Percentiles rank a stretch among this genome's conserved stretches.
These are phyloP conservation scores for Mirounga angustirostris DNA, from an alignment of 2,113 vertebrate genomes.

Conservation along the genomic window DNA sequence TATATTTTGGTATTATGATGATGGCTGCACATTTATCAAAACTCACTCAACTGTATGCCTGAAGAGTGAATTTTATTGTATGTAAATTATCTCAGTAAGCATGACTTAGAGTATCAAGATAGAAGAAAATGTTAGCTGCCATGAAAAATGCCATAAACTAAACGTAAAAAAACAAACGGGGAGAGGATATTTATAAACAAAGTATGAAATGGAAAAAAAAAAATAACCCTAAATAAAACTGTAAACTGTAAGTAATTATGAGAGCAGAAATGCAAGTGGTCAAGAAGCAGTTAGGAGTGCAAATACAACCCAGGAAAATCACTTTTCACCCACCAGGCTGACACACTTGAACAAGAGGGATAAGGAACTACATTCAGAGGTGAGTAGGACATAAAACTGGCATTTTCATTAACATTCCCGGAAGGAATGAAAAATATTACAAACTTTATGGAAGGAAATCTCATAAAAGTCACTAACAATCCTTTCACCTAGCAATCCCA, in stretches of 20 bases:
- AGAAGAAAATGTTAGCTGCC: not conserved
- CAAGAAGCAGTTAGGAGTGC: not conserved
- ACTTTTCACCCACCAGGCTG: no score
- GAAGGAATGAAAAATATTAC: not conserved
- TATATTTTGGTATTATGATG: not conserved
- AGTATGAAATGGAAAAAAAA: not conserved
- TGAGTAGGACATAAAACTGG: not conserved
- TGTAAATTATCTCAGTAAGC: not conserved
- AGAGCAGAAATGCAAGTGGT: not conserved
- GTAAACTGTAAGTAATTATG: not conserved
- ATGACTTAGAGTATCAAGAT: not conserved
- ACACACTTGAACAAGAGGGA: not conserved
- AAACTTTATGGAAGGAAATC: not conserved
- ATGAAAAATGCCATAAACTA: not conserved
- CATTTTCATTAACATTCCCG: not conserved
- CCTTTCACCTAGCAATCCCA: not conserved
- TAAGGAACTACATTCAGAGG: not conserved
- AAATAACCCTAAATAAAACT: not conserved
- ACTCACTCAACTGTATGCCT: not conserved
- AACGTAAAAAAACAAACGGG: not conserved
- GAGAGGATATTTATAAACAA: not conserved
- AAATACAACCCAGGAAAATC: not conserved
- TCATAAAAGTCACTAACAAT: not conserved
- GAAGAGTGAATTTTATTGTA: not conserved
- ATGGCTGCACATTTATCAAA: not conserved